Evolutionary conservation across 2,888 invertebrate genomes (phyloP).

Genomic region (Stenoptilia bipunctidactyla): DNA sequence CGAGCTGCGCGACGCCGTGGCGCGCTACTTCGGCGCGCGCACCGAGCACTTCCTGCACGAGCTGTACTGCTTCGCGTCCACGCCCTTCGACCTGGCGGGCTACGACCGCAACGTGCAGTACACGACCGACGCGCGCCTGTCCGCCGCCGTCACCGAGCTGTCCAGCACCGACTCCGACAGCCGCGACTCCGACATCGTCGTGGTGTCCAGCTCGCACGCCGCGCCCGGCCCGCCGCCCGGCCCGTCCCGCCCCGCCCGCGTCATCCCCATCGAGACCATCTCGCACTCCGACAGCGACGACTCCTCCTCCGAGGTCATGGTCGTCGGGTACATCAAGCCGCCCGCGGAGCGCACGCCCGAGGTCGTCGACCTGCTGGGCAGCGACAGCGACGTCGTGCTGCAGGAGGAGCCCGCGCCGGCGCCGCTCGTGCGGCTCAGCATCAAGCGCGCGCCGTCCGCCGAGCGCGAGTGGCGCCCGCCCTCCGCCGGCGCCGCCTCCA

Average conservation of each 20-base stretch:
- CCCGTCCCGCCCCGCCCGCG: constrained; percentile 28
- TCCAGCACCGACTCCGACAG: constrained; percentile 49
- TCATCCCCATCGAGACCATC: constrained; percentile 59
- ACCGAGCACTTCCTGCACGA: constrained; percentile 93
- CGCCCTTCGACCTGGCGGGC: constrained; percentile 87
- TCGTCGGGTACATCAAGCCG: constrained; percentile 77
- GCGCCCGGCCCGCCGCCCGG: constrained; percentile 22
- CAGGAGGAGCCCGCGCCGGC: constrained; percentile 34
- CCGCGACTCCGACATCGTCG: constrained; percentile 45
- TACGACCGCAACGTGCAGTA: constrained; percentile 82
- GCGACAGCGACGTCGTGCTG: constrained; percentile 62
- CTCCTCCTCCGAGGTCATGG: constrained; percentile 69
- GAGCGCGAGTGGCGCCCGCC: constrained; percentile 10
- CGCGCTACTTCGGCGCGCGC: constrained; percentile 76
- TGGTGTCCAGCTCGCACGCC: constrained; percentile 40
- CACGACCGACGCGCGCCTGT: constrained; percentile 66
- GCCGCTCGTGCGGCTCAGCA: constrained; percentile 30
- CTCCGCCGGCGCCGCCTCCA: constrained; percentile 12
- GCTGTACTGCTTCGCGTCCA: constrained; percentile 86
- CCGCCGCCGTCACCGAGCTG: constrained; percentile 67
- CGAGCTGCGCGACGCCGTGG: constrained; percentile 79
- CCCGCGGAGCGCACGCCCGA: constrained; percentile 76
- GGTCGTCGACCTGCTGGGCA: constrained; percentile 72
- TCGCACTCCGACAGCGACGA: constrained; percentile 59
- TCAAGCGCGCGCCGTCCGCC: constrained; percentile 21